Base-by-base conservation (phyloP, 2,888 invertebrate species). In the Cheilosia soror region DNA sequence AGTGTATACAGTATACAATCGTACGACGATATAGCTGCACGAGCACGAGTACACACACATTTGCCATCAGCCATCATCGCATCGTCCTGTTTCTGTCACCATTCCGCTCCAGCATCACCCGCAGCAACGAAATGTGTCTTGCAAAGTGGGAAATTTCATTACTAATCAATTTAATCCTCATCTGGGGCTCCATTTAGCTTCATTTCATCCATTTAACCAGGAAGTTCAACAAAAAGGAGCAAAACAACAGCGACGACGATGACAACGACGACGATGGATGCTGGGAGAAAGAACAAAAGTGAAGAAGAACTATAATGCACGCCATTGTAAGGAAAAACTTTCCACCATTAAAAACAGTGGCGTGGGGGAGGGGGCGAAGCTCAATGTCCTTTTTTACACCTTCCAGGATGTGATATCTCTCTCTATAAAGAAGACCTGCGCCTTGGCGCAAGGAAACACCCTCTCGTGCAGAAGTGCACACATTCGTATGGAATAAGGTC, bases 161-260 rank as follows among this genome's bases (percentile, higher is more conserved):
- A 88, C 88, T 88, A 88, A 88, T 88, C 88, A 88, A 88, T 88
- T 88, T 88, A 88, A 88, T 88, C 87, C 88, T 88, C 88, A 88
- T 88, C 88, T 88, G 73, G 87, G 87, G 87, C 87, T 82, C 87
- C 83, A 84, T 87, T 84, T 87, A 84, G 87, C 84, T 84, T 84
- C 84, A 87, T 87, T 84, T 87, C 80, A 78, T 81, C 83, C 87
- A 79, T 83, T 81, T 83, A 57, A 66, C 73, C 62, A 81, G 80
- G 73, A 83, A 84, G 78, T 81, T 80, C 82, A 75, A 62, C 69
- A 58, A 78, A 77, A 66, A 63, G 40, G 20, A 42, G n/a, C 15
- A 60, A 69, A 53, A 49, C 42, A 42, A 25, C 40, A 65, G 53
- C 57, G 40, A 58, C 27, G 42, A 49, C 42, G 42, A 25, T 49